A percentile compares a stretch with the other conserved stretches of the same genome.
Evolutionary conservation across 2,113 vertebrate genomes (phyloP).

Genomic region (Polypterus senegalus): DNA sequence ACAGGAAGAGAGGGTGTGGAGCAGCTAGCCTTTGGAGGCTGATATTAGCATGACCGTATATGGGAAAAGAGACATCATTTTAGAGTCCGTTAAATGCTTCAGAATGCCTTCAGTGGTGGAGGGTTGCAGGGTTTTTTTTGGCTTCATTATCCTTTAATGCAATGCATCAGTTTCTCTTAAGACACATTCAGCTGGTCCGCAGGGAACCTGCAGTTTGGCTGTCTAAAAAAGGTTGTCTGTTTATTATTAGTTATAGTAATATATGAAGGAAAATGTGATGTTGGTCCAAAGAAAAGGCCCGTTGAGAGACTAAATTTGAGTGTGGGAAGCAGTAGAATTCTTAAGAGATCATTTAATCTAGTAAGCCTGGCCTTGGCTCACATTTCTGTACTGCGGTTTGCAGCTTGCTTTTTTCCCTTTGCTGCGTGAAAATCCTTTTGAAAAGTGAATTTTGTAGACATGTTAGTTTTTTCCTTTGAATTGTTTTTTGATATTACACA

Average conservation of each 20-base stretch:
- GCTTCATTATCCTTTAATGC: not conserved
- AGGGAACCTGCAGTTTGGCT: not conserved
- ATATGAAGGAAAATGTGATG: not conserved
- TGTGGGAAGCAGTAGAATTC: too few species aligned
- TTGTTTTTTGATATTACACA: not conserved
- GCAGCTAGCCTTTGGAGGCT: not conserved
- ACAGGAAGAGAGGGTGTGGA: not conserved
- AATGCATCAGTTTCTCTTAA: not conserved
- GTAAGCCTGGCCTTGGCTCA: not conserved
- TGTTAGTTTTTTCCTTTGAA: not conserved
- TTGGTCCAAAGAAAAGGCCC: conserved; percentile 25
- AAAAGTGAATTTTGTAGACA: not conserved
- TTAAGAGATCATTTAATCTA: too few species aligned
- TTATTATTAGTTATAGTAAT: conserved; percentile 8
- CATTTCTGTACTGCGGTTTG: not conserved
- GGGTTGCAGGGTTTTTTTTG: not conserved
- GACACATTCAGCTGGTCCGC: not conserved
- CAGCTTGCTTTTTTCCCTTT: not conserved
- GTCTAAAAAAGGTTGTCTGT: not conserved
- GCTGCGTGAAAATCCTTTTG: not conserved
- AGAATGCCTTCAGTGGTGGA: not conserved
- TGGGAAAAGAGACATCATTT: not conserved
- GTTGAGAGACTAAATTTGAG: not conserved
- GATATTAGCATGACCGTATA: not conserved
- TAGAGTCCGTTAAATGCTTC: not conserved